Evolutionary conservation across 2,888 invertebrate species (phyloP), one percentile per base, ranked within the genome.

Genomic region (Lochmaea crataegi): DNA sequence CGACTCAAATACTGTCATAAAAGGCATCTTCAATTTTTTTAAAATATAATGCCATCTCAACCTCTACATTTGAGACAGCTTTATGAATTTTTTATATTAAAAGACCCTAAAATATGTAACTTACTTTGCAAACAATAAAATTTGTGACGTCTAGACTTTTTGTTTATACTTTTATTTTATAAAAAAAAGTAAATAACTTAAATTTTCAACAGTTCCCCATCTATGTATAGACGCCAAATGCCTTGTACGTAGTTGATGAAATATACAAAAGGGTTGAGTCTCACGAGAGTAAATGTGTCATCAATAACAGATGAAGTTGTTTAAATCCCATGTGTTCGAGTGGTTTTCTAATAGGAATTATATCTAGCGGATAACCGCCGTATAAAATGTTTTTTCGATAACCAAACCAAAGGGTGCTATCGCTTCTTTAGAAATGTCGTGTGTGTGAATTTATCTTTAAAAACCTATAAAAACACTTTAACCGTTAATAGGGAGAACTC

Each of bases 251-350:
- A 22, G 26, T 69, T 51, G 26, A 26, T 41, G 63, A 56, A 53
- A 64, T 57, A 69, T 64, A 65, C 56, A 68, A 74, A 38, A 65
- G 74, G 71, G 71, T 74, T 71, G 58, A 65, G 56, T 61, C 74
- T 60, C 61, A 65, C 65, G 68, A 61, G 65, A 53, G 61, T 45
- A 65, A 65, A 74, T 68, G 74, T 71, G 71, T 74, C 68, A 71
- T 68, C 65, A 70, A 70, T 70, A 70, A 65, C 53, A 45, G 63
- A 70, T 70, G 61, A 57, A 61, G 70, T 64, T 57, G 61, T 65
- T 70, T 53, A 53, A 70, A 70, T 70, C 70, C 70, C 70, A 70
- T 70, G 61, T 70, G 70, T 65, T 70, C 45, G 32, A 70, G 70
- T 70, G 70, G 60, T 64, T 69, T 69, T 64, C 18, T 64, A 64